Conservation (phyloP, 2,888 invertebrate genomes). For the Alviniconcha strummeri region DNA sequence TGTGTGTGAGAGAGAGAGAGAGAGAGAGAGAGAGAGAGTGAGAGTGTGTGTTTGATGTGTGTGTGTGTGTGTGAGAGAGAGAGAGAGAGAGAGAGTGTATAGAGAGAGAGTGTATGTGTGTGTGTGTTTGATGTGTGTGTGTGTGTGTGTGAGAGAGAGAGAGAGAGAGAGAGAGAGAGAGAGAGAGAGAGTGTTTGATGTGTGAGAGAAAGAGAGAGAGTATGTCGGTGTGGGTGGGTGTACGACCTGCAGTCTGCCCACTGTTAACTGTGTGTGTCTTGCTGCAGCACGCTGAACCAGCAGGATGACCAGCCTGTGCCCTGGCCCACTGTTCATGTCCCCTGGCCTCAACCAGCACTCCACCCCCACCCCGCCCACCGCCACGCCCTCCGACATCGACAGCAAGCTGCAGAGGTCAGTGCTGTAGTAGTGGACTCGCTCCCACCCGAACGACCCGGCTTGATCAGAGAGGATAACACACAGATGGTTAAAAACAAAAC, state of each 20-base stretch:
- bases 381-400: constrained; percentile 49
- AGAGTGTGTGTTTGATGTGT: not conserved
- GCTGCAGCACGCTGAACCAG: not conserved
- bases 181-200: not conserved
- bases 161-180: not conserved
- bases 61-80: not conserved
- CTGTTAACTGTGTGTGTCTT: not conserved
- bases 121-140: not conserved
- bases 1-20: not conserved
- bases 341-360: constrained; percentile 57
- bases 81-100: not conserved
- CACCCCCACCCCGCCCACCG: constrained; percentile 51
- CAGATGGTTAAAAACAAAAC: not conserved
- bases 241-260: not conserved
- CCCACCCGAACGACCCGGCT: too few species aligned
- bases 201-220: too few species aligned
- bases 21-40: not conserved
- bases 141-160: not conserved
- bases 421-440: not conserved
- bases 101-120: not conserved
- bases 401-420: constrained; percentile 48
- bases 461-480: too few species aligned
- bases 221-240: not conserved
- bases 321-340: constrained; percentile 54
- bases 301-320: constrained; percentile 55